Conservation (phyloP, 2,888 invertebrate species). For the Caenorhabditis sp. region DNA sequence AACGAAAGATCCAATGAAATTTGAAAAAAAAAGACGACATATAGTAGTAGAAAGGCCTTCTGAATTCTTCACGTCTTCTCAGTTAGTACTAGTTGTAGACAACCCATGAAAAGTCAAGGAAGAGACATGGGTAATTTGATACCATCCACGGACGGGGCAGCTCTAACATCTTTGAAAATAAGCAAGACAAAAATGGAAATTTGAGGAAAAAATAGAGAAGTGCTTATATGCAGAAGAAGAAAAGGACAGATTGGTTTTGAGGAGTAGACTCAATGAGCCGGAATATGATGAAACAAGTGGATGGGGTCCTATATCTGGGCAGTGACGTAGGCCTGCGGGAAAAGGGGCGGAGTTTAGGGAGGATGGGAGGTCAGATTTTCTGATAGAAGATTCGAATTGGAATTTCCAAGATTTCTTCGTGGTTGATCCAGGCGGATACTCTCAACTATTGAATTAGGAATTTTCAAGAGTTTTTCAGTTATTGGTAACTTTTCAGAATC, state of each 20-base stretch:
- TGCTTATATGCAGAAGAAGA: not conserved
- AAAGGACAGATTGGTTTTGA: slow-evolving; percentile 13
- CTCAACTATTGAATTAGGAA: no score
- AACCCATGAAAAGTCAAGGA: slow-evolving; percentile 10
- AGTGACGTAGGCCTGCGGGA: not conserved
- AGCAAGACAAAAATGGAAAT: slow-evolving; percentile 23
- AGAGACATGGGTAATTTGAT: slow-evolving; percentile 19
- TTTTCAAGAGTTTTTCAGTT: no score
- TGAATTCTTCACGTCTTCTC: not conserved
- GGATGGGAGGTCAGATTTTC: not conserved
- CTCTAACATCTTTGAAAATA: no score
- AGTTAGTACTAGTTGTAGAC: not conserved
- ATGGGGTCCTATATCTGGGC: not conserved
- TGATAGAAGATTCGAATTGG: no score
- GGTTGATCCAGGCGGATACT: no score
- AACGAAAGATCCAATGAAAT: not conserved
- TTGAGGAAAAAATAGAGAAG: slow-evolving; percentile 25
- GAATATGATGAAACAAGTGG: slow-evolving; percentile 11
- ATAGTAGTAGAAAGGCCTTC: not conserved
- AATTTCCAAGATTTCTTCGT: no score
- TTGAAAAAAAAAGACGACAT: not conserved
- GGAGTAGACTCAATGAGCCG: slow-evolving; percentile 47
- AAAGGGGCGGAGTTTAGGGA: not conserved
- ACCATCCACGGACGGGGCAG: not conserved
- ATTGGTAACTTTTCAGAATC: no score